A percentile compares a stretch with the other conserved stretches of the same genome.
Conservation (phyloP, 2,797 vertebrate genomes). For the Acomys russatus region DNA sequence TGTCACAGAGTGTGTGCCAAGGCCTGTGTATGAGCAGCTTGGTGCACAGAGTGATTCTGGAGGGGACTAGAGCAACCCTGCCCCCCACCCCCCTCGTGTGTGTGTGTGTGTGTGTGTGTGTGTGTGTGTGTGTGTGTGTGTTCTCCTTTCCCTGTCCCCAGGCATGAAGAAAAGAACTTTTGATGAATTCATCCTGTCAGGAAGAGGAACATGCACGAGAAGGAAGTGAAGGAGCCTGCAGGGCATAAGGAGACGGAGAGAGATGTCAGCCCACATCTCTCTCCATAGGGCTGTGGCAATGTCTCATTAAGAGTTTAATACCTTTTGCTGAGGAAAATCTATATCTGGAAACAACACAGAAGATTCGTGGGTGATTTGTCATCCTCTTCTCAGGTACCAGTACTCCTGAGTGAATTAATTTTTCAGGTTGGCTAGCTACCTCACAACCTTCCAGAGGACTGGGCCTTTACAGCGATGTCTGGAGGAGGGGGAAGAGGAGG, state of each 20-base stretch:
- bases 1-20: too few relatives aligned
- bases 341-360: background rate
- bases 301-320: background rate
- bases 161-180: background rate
- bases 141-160: too few relatives aligned
- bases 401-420: background rate
- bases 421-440: background rate
- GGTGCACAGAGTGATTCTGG: background rate
- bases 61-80: background rate
- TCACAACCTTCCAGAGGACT: background rate
- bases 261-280: fast-evolving
- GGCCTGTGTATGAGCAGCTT: background rate
- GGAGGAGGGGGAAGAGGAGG: background rate
- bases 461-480: background rate
- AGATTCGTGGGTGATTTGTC: background rate
- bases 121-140: background rate
- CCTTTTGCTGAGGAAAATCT: background rate
- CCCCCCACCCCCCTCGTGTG: background rate
- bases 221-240: background rate
- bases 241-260: background rate
- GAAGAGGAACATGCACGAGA: background rate
- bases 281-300: background rate
- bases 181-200: background rate
- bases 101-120: too few relatives aligned
- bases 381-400: background rate